Evolutionary conservation across 92 coral and sea anemone species (phyloP), one percentile per base, ranked within the genome.

Genomic region (Umimayanthus kanabou): DNA sequence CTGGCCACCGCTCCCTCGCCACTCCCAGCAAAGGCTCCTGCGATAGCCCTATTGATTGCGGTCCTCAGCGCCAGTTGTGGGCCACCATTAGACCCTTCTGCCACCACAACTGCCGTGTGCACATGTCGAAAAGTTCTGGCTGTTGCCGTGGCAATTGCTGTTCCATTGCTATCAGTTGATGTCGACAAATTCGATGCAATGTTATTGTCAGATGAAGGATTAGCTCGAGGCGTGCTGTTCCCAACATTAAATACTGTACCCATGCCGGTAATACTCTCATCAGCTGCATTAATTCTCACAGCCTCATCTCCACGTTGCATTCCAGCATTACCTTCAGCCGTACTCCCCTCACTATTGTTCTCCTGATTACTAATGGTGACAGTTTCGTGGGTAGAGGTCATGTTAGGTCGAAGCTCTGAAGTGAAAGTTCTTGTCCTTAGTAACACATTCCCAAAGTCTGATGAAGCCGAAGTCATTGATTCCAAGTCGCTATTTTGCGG

Each of bases 1-100:
- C 96, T 91, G 0, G 98, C 98, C 6, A 96, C 96, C 9, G 98
- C 98, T 66, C 95, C 97, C 73, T 96, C 95, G 6, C 98, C 98
- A 58, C 98, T 93, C 1, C 97, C 96, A 13, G 98, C 98, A 80
- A 96, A 94, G 39, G 96, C 96, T 2, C 97, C 98, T 4, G 98
- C 98, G 39, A 96, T 96, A 75, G 98, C 98, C 4, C 95, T 87
- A 65, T 96, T 94, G 74, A 96, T 93, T 40, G 96, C 95, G 61
- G 94, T 93, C 88, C 94, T 93, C 79, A 95, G 83, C 7, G 98
- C 98, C 76, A 92, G 75, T 92, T 92, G 98, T 39, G 98, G 96
- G 29, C 96, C 96, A 37, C 94, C 95, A 53, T 87, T 88, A 4
- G 91, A 87, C 3, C 96, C 97, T 66, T 93, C 96, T 23, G 95